phyloP scores from a whole-genome alignment of 1,140 invertebrate species.

The Drosophila nasuta region DNA sequence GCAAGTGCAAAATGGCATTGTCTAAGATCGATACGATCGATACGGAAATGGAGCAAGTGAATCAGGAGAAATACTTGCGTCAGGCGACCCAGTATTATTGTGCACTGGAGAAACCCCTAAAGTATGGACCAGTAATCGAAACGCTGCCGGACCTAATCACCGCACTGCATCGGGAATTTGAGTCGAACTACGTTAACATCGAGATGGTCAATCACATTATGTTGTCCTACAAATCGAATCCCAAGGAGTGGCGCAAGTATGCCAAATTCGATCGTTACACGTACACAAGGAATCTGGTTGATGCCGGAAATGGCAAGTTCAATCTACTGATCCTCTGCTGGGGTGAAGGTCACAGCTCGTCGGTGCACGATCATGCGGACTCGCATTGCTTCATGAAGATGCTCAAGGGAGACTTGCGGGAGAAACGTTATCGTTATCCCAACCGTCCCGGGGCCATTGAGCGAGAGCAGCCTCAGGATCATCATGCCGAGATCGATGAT shows the following conservation, averaged over 20 bases:
- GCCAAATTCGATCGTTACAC: conserved; percentile 97
- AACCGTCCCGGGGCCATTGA: conserved; percentile 36
- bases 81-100: conserved; percentile 77
- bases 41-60: conserved; percentile 64
- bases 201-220: conserved; percentile 95
- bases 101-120: conserved; percentile 81
- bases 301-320: conserved; percentile 98
- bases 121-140: conserved; percentile 78
- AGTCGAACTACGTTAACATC: conserved; percentile 92
- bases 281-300: conserved; percentile 97
- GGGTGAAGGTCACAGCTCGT: conserved; percentile 97
- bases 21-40: conserved; percentile 77
- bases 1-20: conserved; percentile 72
- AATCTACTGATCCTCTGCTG: conserved; percentile 99
- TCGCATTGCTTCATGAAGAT: conserved; percentile 99
- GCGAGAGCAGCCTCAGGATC: background rate
- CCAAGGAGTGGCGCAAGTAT: conserved; percentile 96
- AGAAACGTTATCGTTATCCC: conserved; percentile 86
- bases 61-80: conserved; percentile 81
- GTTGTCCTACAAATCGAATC: conserved; percentile 94
- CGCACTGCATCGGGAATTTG: conserved; percentile 91
- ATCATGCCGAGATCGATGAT: conserved; percentile 60
- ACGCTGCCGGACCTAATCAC: conserved; percentile 90
- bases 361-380: conserved; percentile 98
- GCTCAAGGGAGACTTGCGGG: conserved; percentile 89